Conservation (phyloP, 2,888 invertebrate species). For the Eudasyphora cyanicolor region DNA sequence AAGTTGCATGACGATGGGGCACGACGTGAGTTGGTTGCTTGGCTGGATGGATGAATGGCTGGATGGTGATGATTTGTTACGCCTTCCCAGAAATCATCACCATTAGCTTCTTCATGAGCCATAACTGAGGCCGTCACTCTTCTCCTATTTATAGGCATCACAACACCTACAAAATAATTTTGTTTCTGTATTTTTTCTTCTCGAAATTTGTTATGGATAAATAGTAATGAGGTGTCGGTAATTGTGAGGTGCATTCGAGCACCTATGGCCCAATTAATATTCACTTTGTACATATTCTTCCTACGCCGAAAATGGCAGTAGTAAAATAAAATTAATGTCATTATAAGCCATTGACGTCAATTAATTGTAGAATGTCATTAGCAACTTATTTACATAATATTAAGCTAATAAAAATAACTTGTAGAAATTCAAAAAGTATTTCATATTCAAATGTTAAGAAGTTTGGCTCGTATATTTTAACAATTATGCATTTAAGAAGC, state of each 20-base stretch:
- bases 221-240: background rate
- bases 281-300: too few species aligned
- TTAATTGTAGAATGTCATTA: too few species aligned
- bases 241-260: background rate
- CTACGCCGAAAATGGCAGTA: background rate
- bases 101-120: background rate
- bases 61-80: constrained; percentile 5
- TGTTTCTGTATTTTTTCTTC: background rate
- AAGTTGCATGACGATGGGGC: background rate
- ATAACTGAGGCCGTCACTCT: too few species aligned
- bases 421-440: too few species aligned
- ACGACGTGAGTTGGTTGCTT: too few species aligned
- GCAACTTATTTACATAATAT: too few species aligned
- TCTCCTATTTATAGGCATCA: background rate
- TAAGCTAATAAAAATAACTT: too few species aligned
- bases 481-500: too few species aligned
- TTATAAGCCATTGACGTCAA: background rate
- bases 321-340: background rate
- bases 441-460: too few species aligned
- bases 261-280: background rate
- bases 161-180: background rate
- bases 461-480: too few species aligned
- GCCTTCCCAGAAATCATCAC: background rate
- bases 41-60: background rate
- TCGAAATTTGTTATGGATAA: background rate